Evolutionary conservation across 2,113 vertebrate species (phyloP).

Genomic region (Indri indri): DNA sequence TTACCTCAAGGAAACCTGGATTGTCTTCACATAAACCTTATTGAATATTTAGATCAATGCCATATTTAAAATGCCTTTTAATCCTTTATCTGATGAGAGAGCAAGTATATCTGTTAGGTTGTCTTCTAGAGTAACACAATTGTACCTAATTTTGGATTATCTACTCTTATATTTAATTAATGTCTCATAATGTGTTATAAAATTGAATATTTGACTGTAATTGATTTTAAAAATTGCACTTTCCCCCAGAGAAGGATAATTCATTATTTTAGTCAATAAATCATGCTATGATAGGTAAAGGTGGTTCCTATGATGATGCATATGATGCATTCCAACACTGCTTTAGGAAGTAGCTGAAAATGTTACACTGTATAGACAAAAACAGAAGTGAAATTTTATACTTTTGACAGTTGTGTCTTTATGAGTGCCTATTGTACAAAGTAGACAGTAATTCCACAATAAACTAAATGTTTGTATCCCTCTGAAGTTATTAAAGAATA

Average conservation of each 20-base stretch:
- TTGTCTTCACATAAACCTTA: background rate
- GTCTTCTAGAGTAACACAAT: background rate
- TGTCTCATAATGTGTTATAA: background rate
- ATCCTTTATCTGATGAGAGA: background rate
- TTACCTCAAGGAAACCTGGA: slow-evolving; percentile 26
- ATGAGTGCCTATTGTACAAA: background rate
- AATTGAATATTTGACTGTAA: slow-evolving; percentile 27
- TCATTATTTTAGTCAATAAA: background rate
- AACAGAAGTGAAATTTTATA: background rate
- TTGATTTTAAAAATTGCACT: background rate
- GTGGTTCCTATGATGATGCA: background rate
- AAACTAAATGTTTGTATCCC: background rate
- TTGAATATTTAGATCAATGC: slow-evolving; percentile 35
- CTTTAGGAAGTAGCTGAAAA: background rate
- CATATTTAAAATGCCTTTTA: slow-evolving; percentile 24
- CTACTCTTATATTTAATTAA: slow-evolving; percentile 36
- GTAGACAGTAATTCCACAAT: background rate
- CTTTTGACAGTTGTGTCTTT: background rate
- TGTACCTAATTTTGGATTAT: background rate
- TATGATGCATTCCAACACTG: background rate
- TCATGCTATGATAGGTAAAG: background rate
- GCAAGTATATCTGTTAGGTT: background rate
- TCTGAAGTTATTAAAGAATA: background rate
- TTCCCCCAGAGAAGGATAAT: slow-evolving; percentile 13
- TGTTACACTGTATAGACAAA: background rate